These are phyloP conservation scores for Microctenopoma stevenorrisi DNA, from an alignment of 2,797 vertebrate species.

Conservation along the genomic window DNA sequence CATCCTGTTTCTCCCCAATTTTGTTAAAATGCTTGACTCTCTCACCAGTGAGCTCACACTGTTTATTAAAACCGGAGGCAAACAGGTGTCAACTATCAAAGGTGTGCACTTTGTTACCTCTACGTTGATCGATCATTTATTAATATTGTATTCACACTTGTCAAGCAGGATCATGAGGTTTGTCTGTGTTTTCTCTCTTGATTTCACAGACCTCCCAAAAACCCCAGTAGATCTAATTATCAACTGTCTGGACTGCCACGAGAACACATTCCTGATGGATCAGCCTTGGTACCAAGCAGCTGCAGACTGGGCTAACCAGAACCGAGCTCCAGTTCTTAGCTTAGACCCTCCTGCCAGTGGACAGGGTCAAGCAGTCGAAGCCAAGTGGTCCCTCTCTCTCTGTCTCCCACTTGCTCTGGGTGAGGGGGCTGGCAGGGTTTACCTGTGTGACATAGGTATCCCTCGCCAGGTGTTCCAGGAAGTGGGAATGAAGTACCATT, in stretches of 20 bases:
- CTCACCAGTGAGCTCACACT: slow-evolving; percentile 94
- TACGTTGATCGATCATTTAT: background rate
- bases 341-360: slow-evolving; percentile 93
- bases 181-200: background rate
- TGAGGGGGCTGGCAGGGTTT: slow-evolving; percentile 91
- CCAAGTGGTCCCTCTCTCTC: slow-evolving; percentile 96
- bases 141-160: background rate
- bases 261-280: slow-evolving; percentile 94
- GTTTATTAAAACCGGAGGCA: slow-evolving; percentile 92
- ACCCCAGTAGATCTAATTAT: slow-evolving; percentile 97
- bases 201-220: slow-evolving; percentile 90
- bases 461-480: slow-evolving; percentile 96
- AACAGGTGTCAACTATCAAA: slow-evolving; percentile 95
- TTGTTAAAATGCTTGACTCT: slow-evolving; percentile 97
- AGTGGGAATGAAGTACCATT: slow-evolving; percentile 96
- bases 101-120: slow-evolving; percentile 73
- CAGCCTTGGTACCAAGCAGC: slow-evolving; percentile 97
- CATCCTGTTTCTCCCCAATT: slow-evolving; percentile 96
- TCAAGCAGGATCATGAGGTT: background rate
- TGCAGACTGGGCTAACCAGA: slow-evolving; percentile 97
- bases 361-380: slow-evolving; percentile 91
- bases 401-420: slow-evolving; percentile 92
- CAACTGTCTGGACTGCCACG: slow-evolving; percentile 97
- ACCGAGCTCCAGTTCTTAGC: slow-evolving; percentile 94
- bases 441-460: slow-evolving; percentile 96